Conservation (phyloP, 2,797 vertebrate genomes). For the Gymnopithys bicolor region DNA sequence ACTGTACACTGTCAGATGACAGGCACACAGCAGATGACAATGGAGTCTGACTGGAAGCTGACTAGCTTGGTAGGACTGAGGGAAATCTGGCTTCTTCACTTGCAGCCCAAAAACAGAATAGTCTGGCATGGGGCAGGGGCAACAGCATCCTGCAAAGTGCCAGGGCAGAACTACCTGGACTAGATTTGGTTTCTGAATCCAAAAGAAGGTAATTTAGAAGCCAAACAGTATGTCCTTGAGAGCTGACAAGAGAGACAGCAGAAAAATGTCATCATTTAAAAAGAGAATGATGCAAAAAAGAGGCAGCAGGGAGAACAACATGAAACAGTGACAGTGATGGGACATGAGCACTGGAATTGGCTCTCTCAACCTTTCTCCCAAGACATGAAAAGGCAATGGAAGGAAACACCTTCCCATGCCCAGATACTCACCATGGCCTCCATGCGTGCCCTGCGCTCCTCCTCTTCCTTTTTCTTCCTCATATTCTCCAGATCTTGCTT, state of each 20-base stretch:
- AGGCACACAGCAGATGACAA: neutral
- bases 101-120: neutral
- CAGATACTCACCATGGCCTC: slow-evolving; percentile 89
- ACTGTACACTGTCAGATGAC: neutral
- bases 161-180: neutral
- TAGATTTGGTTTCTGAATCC: neutral
- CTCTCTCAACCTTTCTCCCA: neutral
- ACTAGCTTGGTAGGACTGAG: neutral
- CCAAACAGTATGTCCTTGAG: neutral
- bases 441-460: slow-evolving; percentile 93
- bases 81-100: neutral
- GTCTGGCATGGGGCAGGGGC: neutral
- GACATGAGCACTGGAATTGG: neutral
- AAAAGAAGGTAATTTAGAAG: neutral
- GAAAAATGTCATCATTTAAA: neutral
- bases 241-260: neutral
- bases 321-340: neutral
- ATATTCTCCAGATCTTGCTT: slow-evolving; percentile 95
- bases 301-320: neutral
- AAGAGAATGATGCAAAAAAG: neutral
- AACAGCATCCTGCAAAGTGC: neutral
- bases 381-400: neutral
- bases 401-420: neutral
- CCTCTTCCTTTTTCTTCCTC: slow-evolving; percentile 95
- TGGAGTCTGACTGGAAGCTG: neutral